Evolutionary conservation across 1,140 invertebrate species (phyloP).

Genomic region (Galleria mellonella): DNA sequence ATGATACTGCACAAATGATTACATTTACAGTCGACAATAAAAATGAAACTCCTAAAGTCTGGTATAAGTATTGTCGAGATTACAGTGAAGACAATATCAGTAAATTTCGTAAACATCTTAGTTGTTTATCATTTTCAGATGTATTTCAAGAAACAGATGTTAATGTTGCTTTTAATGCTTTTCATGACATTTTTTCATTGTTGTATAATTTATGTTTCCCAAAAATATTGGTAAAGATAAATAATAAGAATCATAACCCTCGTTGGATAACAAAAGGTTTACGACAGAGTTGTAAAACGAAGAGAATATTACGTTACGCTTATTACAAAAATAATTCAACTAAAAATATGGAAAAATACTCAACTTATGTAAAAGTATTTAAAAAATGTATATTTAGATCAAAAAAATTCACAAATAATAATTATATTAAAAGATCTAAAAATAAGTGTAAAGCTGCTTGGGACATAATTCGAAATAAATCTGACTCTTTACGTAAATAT

Average conservation of each 20-base stretch:
- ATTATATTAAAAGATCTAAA: neutral
- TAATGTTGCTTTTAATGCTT: constrained; percentile 9
- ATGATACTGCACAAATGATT: constrained; percentile 9
- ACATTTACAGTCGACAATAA: neutral
- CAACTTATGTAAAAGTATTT: no score
- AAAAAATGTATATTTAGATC: neutral
- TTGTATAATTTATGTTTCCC: constrained; percentile 8
- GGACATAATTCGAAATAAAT: neutral
- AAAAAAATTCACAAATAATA: neutral
- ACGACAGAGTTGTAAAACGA: neutral
- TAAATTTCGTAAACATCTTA: constrained; percentile 6
- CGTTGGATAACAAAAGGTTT: constrained; percentile 10
- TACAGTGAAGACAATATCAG: constrained; percentile 5
- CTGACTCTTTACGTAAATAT: no score
- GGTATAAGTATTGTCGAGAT: neutral
- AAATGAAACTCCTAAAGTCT: neutral
- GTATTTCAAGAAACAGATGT: constrained; percentile 5
- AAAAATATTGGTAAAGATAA: constrained; percentile 1
- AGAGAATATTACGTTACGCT: neutral
- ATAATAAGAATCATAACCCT: no score
- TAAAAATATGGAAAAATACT: neutral
- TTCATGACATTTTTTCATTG: constrained; percentile 9
- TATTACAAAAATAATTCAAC: neutral
- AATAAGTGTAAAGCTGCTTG: neutral
- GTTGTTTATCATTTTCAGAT: neutral